Evolutionary conservation across 2,797 vertebrate species (phyloP).

Genomic region (Geotrypetes seraphini): DNA sequence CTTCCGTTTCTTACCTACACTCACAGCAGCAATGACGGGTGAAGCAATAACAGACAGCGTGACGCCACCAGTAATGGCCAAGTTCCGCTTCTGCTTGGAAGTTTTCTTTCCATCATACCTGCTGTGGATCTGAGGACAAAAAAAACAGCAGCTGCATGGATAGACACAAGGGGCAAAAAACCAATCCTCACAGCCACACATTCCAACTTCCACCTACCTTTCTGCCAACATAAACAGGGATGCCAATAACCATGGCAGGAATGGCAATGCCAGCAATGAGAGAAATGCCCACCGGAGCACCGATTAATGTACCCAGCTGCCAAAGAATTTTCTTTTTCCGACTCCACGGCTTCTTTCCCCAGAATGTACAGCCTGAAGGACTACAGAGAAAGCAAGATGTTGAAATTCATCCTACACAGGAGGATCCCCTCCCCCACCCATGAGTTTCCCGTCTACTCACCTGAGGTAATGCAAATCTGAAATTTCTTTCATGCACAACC

Average conservation of each 20-base stretch:
- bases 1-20: constrained; percentile 87
- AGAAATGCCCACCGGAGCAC: constrained; percentile 91
- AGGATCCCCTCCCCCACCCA: background rate
- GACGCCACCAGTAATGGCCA: constrained; percentile 94
- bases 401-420: accelerated
- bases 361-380: constrained; percentile 95
- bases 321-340: constrained; percentile 97
- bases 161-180: background rate
- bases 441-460: constrained; percentile 38
- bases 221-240: constrained; percentile 89
- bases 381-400: constrained; percentile 43
- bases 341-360: constrained; percentile 98
- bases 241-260: constrained; percentile 96
- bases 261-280: constrained; percentile 94
- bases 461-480: constrained; percentile 98
- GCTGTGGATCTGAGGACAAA: constrained; percentile 79
- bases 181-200: background rate
- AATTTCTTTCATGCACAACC: constrained; percentile 99
- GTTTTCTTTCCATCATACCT: constrained; percentile 92
- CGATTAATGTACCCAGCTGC: constrained; percentile 93
- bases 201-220: constrained; percentile 81
- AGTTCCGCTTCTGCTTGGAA: constrained; percentile 86
- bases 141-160: constrained; percentile 25
- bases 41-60: constrained; percentile 91
- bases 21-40: constrained; percentile 95